These are phyloP conservation scores for Dicentrarchus labrax DNA, from an alignment of 2,113 vertebrate species.

Conservation along the genomic window DNA sequence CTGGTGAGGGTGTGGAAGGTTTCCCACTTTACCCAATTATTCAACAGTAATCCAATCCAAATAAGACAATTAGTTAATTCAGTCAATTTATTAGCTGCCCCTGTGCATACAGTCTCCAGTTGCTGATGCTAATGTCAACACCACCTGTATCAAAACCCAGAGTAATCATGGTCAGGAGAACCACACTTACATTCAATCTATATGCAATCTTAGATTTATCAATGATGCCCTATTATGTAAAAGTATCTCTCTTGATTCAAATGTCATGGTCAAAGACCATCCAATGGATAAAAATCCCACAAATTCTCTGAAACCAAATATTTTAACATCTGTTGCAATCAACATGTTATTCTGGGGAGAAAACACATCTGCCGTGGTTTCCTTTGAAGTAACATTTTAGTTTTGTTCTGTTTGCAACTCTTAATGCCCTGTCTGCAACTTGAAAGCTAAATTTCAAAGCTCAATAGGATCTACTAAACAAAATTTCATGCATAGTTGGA, in stretches of 20 bases:
- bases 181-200: not conserved
- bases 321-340: slow-evolving; percentile 56
- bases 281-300: slow-evolving; percentile 29
- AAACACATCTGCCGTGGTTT: slow-evolving; percentile 62
- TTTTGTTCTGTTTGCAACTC: slow-evolving; percentile 41
- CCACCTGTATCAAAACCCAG: not conserved
- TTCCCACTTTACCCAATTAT: not conserved
- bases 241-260: not conserved
- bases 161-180: not conserved
- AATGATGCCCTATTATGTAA: not conserved
- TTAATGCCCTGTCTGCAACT: not conserved
- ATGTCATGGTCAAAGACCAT: slow-evolving; percentile 5
- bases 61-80: not conserved
- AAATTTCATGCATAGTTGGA: slow-evolving; percentile 1
- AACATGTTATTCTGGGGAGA: slow-evolving; percentile 47
- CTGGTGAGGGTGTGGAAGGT: not conserved
- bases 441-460: slow-evolving; percentile 2
- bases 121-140: not conserved
- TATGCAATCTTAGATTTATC: not conserved
- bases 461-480: not conserved
- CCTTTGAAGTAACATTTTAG: slow-evolving; percentile 46
- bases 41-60: not conserved
- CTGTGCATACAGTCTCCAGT: not conserved
- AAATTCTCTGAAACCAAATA: slow-evolving; percentile 35
- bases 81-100: not conserved